Conservation (phyloP, 1,140 invertebrate species). For the Drosophila cardini region DNA sequence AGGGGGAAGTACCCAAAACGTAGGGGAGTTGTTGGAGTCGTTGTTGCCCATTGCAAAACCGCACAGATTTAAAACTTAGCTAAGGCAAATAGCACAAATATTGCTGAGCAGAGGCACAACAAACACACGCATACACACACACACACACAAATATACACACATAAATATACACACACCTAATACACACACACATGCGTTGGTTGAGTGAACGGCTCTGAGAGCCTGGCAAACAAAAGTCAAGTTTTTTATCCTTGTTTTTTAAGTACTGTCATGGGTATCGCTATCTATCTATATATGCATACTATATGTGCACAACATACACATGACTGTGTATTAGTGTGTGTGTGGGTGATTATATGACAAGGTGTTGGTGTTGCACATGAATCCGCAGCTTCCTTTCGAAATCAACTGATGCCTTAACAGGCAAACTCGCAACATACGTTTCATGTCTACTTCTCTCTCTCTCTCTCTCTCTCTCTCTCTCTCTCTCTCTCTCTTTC, state of each 20-base stretch:
- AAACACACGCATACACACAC: conserved; percentile 16
- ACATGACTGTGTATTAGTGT: background rate
- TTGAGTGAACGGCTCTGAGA: conserved; percentile 1
- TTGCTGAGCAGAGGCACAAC: conserved; percentile 41
- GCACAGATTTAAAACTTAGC: conserved; percentile 62
- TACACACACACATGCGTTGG: background rate
- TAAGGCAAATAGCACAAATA: conserved; percentile 44
- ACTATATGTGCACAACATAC: conserved; percentile 2
- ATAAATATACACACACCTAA: background rate
- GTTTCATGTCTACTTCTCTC: conserved; percentile 25
- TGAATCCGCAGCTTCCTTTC: conserved; percentile 25
- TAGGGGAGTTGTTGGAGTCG: conserved; percentile 14
- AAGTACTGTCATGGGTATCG: conserved; percentile 82
- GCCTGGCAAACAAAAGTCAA: conserved; percentile 72
- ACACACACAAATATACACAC: background rate
- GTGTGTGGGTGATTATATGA: conserved; percentile 63
- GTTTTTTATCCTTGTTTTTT: conserved; percentile 69
- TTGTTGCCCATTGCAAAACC: conserved; percentile 35
- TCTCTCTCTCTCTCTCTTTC: background rate
- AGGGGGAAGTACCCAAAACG: background rate
- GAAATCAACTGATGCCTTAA: conserved; percentile 29
- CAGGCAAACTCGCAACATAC: conserved; percentile 55
- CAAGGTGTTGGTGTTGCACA: conserved; percentile 61
- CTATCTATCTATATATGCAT: conserved; percentile 67
- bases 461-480: conserved; percentile 5